Evolutionary conservation across 2,797 vertebrate species (phyloP), one percentile per base, ranked within the genome.

Genomic region (Myotis vivesi): DNA sequence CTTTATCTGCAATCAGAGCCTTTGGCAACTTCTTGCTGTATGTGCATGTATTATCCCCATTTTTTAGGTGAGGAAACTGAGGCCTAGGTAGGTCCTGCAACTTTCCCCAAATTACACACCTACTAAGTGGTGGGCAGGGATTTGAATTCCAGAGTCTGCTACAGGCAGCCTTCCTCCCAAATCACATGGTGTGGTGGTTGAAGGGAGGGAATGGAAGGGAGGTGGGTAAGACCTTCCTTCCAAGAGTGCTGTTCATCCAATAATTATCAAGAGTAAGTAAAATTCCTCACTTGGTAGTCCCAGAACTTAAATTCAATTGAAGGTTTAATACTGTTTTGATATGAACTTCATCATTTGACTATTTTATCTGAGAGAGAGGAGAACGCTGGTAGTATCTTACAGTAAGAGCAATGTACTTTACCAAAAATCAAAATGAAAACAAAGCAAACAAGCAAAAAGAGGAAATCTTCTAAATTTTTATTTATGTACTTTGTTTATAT

Each of bases 361-460:
- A 66, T 41, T 66, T 93, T 33, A 44, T 68, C 20, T 12, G 62
- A 76, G 28, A 49, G 28, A 49, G 22, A 81, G 28, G 66, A 94
- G 44, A 41, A 85, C 41, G 62, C 33, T n/a, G 30, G 8, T 13
- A 28, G 25, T 13, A 28, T 59, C 68, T 55, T 33, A 64, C 12
- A 15, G 10, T 28, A 51, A 77, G 38, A 68, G 8, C 55, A 72
- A 85, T 44, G n/a, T 25, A 49, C 25, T n/a, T 69, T 55, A 87
- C 36, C 44, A 55, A 89, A 87, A 83, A 68, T 33, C 16, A 73
- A 73, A 68, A 80, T n/a, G 36, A 83, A 81, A 92, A 66, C 30
- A 38, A 92, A 94, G 88, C 46, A 44, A 89, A 85, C 22, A 81
- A 89, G 19, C 28, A 55, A 62, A 86, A 73, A 46, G 33, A 91